Evolutionary conservation across 2,888 invertebrate species (phyloP).

Genomic region (Phasia obesa): DNA sequence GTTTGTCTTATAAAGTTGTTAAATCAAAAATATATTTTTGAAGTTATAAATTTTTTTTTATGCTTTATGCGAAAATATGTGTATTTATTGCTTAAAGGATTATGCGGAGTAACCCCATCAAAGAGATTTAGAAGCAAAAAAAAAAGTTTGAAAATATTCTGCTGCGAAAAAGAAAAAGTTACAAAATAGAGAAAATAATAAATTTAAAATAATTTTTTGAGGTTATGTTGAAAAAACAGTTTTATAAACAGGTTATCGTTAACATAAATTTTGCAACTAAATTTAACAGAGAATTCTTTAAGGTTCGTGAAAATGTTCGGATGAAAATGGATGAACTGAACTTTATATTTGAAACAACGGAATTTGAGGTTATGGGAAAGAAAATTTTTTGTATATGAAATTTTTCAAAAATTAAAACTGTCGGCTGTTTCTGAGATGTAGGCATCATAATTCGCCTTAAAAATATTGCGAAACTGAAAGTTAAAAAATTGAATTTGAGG

Average conservation of each 20-base stretch:
- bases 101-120: neutral
- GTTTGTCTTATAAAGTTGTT: slow-evolving; percentile 47
- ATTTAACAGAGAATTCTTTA: too few relatives aligned
- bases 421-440: neutral
- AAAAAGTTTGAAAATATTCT: neutral
- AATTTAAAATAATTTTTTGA: neutral
- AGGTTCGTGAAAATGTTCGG: neutral
- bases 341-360: neutral
- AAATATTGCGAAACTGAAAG: neutral
- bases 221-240: neutral
- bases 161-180: neutral
- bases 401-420: neutral
- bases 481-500: neutral
- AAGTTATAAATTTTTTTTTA: neutral
- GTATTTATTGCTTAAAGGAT: slow-evolving; percentile 25
- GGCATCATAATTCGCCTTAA: neutral
- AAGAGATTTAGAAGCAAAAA: neutral
- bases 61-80: slow-evolving; percentile 26
- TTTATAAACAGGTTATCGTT: too few relatives aligned
- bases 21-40: slow-evolving; percentile 31
- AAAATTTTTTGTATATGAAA: neutral
- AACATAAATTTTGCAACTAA: too few relatives aligned
- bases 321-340: neutral
- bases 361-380: neutral
- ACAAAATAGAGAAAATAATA: neutral